phyloP scores from a whole-genome alignment of 2,888 invertebrate genomes.

The Luperina nickerlii region DNA sequence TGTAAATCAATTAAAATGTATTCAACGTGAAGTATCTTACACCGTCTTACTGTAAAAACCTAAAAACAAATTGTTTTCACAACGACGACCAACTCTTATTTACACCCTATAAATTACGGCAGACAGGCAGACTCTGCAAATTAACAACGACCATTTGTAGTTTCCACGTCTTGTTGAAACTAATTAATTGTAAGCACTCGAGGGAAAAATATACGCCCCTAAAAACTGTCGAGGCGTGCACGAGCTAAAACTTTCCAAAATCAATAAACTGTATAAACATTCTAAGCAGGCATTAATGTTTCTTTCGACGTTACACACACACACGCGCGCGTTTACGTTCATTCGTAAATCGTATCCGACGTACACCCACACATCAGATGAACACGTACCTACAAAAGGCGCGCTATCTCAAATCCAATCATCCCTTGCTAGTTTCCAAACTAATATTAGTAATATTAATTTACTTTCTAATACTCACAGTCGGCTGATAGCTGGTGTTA shows the following conservation, averaged over 20 bases:
- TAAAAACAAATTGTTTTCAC: slow-evolving; percentile 17
- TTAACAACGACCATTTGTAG: slow-evolving; percentile 45
- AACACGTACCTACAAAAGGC: slow-evolving; percentile 48
- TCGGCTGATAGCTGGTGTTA: slow-evolving; percentile 71
- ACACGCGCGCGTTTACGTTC: slow-evolving; percentile 48
- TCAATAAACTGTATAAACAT: slow-evolving; percentile 80
- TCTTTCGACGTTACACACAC: slow-evolving; percentile 69
- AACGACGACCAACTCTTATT: slow-evolving; percentile 15
- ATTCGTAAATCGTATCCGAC: slow-evolving; percentile 56
- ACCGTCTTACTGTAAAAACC: not conserved
- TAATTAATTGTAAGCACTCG: slow-evolving; percentile 56
- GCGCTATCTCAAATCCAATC: slow-evolving; percentile 55
- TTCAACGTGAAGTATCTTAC: not conserved
- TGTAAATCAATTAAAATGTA: not conserved
- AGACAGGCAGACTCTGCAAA: slow-evolving; percentile 25
- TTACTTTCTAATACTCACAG: slow-evolving; percentile 77
- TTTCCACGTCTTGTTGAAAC: slow-evolving; percentile 49
- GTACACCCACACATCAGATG: slow-evolving; percentile 60
- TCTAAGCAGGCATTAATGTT: slow-evolving; percentile 73
- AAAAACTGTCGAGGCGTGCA: slow-evolving; percentile 60
- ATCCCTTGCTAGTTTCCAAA: slow-evolving; percentile 38
- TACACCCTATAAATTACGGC: slow-evolving; percentile 33
- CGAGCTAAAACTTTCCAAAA: slow-evolving; percentile 76
- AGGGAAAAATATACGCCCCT: slow-evolving; percentile 62
- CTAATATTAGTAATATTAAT: slow-evolving; percentile 44